A percentile compares a stretch with the other conserved stretches of the same genome.
These are phyloP conservation scores for Ispidina picta DNA, from an alignment of 2,797 vertebrate genomes.

Conservation along the genomic window DNA sequence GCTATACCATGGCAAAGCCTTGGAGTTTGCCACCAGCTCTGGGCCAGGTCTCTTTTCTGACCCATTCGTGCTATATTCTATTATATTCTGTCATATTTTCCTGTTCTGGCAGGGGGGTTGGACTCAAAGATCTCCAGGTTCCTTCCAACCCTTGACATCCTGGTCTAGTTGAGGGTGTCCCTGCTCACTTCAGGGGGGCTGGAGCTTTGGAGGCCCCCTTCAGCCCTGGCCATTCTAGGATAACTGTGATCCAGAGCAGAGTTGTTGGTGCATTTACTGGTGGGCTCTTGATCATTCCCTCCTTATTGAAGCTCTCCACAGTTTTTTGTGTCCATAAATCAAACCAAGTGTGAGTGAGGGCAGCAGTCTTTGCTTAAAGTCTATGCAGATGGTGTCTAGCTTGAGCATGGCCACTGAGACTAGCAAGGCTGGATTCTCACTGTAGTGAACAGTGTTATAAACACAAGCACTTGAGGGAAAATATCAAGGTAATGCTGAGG, in stretches of 20 bases:
- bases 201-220: too few species aligned
- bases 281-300: not conserved
- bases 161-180: too few species aligned
- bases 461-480: not conserved
- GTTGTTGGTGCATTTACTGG: not conserved
- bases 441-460: not conserved
- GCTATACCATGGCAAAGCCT: not conserved
- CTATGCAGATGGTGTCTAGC: not conserved
- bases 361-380: not conserved
- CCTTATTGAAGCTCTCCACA: not conserved
- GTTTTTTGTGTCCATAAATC: not conserved
- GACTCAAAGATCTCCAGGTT: too few species aligned
- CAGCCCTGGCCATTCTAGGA: too few species aligned
- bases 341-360: not conserved
- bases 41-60: not conserved
- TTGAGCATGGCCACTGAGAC: not conserved
- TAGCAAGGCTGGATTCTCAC: not conserved
- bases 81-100: too few species aligned
- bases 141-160: too few species aligned
- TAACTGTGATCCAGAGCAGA: not conserved
- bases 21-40: not conserved
- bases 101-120: too few species aligned
- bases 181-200: too few species aligned
- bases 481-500: not conserved
- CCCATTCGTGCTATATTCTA: not conserved